Evolutionary conservation across 2,797 vertebrate species (phyloP), one percentile per base, ranked within the genome.

Genomic region (Echiichthys vipera): DNA sequence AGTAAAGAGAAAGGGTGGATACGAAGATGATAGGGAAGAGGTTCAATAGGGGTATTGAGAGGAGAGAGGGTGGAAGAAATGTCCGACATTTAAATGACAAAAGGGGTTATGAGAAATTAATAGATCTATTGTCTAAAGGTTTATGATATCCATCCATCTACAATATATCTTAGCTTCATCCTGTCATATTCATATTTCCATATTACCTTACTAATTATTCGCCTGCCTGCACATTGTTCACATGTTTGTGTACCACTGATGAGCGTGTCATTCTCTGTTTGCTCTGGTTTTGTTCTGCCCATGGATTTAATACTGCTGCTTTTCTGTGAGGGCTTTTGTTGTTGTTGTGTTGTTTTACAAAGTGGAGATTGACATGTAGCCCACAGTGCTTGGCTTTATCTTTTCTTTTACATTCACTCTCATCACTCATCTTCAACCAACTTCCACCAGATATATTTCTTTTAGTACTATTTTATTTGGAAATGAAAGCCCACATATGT

Each of bases 221-320:
- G 14, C 61, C 12, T 15, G 2, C 17, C 56, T 15, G 10, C 18
- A 4, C n/a, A 7, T 65, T n/a, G 54, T 14, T 74, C 53, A 61
- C 9, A 12, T 77, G 20, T 77, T 76, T 78, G 55, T 30, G n/a
- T 4, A 55, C 9, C 65, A 8, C 4, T 43, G 36, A 22, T 34
- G 14, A 29, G 10, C 32, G 14, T 39, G 46, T 74, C 17, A 22
- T 18, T 13, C 40, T 62, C 7, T 50, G 30, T 77, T 65, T 77
- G 40, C 12, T 69, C 20, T 8, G 20, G 4, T 54, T 47, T n/a
- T 25, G 11, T 53, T 61, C 29, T 11, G 22, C 20, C 51, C 24
- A 36, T 0, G 0, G 22, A 45, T 32, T 39, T 30, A 13, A 24
- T 34, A 49, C 39, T 64, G 29, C 47, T 36, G 53, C 27, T 68